These are phyloP conservation scores for Dexiosoma caninum DNA, from an alignment of 2,888 invertebrate genomes.

Conservation along the genomic window DNA sequence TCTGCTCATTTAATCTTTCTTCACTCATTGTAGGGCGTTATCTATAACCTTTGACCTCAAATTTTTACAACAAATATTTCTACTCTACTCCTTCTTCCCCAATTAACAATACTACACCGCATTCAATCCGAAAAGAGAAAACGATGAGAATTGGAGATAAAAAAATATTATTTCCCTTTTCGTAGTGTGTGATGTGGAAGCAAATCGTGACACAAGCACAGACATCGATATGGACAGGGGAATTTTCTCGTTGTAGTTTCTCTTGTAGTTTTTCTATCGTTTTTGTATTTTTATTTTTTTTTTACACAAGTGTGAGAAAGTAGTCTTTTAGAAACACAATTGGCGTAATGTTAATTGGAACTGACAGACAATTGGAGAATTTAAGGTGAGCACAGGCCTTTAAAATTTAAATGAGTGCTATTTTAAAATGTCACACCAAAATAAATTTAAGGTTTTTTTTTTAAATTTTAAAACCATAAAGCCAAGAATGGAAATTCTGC, in stretches of 20 bases:
- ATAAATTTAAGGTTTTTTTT: background rate
- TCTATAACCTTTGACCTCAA: too few relatives aligned
- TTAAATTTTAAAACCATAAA: too few relatives aligned
- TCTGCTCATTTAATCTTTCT: too few relatives aligned
- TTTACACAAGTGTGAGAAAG: background rate
- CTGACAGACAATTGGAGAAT: too few relatives aligned
- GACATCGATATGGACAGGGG: background rate
- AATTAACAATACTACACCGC: background rate
- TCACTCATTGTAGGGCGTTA: too few relatives aligned
- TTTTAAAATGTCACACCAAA: too few relatives aligned
- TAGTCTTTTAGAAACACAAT: slow-evolving; percentile 8
- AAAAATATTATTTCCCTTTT: background rate
- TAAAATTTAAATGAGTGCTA: too few relatives aligned
- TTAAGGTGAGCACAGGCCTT: too few relatives aligned
- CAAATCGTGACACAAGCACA: background rate
- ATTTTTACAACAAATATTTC: background rate
- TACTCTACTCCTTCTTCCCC: background rate
- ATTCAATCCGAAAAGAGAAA: background rate
- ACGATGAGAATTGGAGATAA: background rate
- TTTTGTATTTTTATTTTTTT: background rate
- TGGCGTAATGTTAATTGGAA: slow-evolving; percentile 22
- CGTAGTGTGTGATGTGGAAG: background rate
- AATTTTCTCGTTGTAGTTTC: background rate
- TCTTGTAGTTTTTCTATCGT: background rate
- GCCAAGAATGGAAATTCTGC: too few relatives aligned